Evolutionary conservation across 2,888 invertebrate genomes (phyloP).

Genomic region (Ephialtes manifestator): DNA sequence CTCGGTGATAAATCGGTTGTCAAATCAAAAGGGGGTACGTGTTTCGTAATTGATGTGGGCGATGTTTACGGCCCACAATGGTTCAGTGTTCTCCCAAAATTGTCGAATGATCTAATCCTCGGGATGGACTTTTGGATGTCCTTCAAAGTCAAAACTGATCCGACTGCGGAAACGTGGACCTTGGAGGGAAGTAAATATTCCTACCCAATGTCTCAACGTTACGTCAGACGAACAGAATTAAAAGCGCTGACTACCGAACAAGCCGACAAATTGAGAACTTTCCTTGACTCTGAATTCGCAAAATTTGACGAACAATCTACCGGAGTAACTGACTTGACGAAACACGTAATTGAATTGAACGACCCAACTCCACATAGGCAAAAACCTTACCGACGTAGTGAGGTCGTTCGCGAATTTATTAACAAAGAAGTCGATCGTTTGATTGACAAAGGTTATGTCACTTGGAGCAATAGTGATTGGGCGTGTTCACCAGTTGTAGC

Average conservation of each 20-base stretch:
- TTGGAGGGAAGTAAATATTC: not conserved
- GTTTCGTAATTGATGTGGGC: too few relatives aligned
- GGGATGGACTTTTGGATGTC: not conserved
- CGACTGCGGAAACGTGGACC: not conserved
- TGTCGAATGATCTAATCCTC: not conserved
- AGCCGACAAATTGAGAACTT: not conserved
- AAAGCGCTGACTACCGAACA: not conserved
- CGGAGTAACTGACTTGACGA: not conserved
- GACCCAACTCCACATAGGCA: not conserved
- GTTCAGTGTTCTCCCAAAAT: too few relatives aligned
- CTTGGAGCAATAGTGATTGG: conserved; percentile 2
- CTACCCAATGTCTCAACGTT: not conserved
- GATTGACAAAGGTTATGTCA: not conserved
- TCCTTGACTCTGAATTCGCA: not conserved
- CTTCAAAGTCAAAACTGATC: too few relatives aligned
- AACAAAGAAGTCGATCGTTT: too few relatives aligned
- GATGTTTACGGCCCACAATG: too few relatives aligned
- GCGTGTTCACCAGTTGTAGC: too few relatives aligned
- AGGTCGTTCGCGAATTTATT: too few relatives aligned
- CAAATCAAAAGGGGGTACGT: too few relatives aligned
- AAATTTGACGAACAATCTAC: not conserved
- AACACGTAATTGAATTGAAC: not conserved
- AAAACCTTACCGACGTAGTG: too few relatives aligned
- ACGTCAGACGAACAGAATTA: not conserved
- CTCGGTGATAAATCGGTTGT: too few relatives aligned